phyloP scores from a whole-genome alignment of 2,113 vertebrate genomes.

The Dendropsophus ebraccatus region DNA sequence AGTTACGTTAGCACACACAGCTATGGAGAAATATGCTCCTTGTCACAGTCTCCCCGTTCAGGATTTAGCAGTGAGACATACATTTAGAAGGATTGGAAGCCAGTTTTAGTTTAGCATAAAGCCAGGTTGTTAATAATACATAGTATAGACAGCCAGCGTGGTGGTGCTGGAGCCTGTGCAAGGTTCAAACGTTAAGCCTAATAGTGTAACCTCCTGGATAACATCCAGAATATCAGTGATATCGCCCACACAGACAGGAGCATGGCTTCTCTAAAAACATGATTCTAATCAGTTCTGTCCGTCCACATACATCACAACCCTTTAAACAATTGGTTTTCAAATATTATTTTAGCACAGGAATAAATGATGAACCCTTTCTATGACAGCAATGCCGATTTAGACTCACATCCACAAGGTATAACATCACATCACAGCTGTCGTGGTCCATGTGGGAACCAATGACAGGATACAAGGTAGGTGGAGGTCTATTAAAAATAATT shows the following conservation, averaged over 20 bases:
- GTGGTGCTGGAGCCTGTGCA: slow-evolving; percentile 29
- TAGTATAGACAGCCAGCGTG: slow-evolving; percentile 17
- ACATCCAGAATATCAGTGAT: not conserved
- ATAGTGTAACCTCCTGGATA: slow-evolving; percentile 4
- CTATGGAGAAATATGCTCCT: not conserved
- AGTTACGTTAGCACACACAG: not conserved
- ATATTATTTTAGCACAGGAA: not conserved
- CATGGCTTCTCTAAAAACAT: not conserved
- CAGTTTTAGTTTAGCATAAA: slow-evolving; percentile 17
- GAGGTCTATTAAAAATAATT: no score
- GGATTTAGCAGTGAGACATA: slow-evolving; percentile 6
- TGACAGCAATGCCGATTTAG: no score
- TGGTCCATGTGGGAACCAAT: no score
- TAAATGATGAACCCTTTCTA: no score
- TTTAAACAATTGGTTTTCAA: not conserved
- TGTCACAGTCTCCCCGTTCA: not conserved
- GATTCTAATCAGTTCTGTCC: not conserved
- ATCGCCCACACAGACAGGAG: not conserved
- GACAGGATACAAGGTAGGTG: no score
- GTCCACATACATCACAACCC: not conserved
- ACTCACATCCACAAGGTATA: no score
- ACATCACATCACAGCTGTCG: no score
- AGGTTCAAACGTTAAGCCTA: slow-evolving; percentile 10
- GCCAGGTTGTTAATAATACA: slow-evolving; percentile 44
- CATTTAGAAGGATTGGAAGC: not conserved